Evolutionary conservation across 2,888 invertebrate genomes (phyloP), one percentile per base, ranked within the genome.

Genomic region (Caenorhabditis doughertyi): DNA sequence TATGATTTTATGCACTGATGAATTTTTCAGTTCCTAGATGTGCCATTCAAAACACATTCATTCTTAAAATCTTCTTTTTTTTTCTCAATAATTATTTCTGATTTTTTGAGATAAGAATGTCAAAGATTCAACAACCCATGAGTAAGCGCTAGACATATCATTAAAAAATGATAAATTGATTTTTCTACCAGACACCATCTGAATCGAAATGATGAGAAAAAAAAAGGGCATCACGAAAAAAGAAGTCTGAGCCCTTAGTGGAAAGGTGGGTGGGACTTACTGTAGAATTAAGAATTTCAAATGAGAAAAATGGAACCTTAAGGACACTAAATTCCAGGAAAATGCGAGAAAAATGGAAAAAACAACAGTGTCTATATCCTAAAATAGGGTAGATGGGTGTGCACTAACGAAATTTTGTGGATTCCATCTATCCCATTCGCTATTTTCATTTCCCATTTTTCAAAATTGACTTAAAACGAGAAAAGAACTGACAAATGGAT

Each of bases 1-100:
- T 16, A n/a, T 56, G 64, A 67, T 60, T 67, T 60, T 53, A 67
- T 58, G 67, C 76, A 51, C 47, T 53, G 51, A 39, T 60, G 68
- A 13, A 25, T 67, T 44, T 5, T 44, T 18, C 49, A 53, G 21
- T 51, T 49, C 23, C n/a, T 47, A 47, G 53, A 13, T 39, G 23
- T 55, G 42, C 11, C 18, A 8, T 9, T 16, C 29, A 16, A 39
- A 39, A n/a, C n/a, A n/a, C 35, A 35, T 35, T 35, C 35, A 35
- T 47, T 25, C 0, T 35, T 23, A 42, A 21, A 23, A 42, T 13
- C 23, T 42, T 35, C 35, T 60, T 53, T 16, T 25, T 29, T 13
- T 32, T 18, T 47, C 65, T 49, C 23, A 9, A 16, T 39, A 39
- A 39, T n/a, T 16, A 39, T 39, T 16, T 39, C 39, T 9, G 9